Conservation (phyloP, 2,113 vertebrate species). For the Otus sunia region DNA sequence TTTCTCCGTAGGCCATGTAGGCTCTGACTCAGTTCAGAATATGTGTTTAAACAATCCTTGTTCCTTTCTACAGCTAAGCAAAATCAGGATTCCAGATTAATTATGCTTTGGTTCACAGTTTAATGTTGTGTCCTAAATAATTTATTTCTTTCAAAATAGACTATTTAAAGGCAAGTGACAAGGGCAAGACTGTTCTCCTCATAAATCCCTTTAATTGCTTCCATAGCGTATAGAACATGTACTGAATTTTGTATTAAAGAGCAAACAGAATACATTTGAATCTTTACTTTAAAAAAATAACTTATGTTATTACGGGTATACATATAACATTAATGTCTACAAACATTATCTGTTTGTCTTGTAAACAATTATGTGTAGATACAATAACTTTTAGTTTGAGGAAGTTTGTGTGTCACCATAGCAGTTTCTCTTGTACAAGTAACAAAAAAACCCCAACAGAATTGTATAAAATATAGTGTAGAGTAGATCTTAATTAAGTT, state of each 20-base stretch:
- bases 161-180: slow-evolving; percentile 27
- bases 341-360: neutral
- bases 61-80: neutral
- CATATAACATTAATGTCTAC: neutral
- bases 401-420: neutral
- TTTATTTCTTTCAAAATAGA: slow-evolving; percentile 35
- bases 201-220: slow-evolving; percentile 30
- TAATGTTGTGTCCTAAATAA: slow-evolving; percentile 8
- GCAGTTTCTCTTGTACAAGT: neutral
- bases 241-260: neutral
- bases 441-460: rapidly evolving
- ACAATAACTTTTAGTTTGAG: neutral
- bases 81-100: slow-evolving; percentile 26
- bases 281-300: neutral
- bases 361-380: neutral
- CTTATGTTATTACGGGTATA: neutral
- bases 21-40: neutral
- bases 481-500: neutral
- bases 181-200: neutral
- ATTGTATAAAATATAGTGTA: neutral
- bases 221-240: neutral
- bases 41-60: neutral
- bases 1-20: slow-evolving; percentile 14
- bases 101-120: slow-evolving; percentile 21
- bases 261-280: neutral